Evolutionary conservation across 2,113 vertebrate genomes (phyloP).

Genomic region (Lanius ludovicianus): DNA sequence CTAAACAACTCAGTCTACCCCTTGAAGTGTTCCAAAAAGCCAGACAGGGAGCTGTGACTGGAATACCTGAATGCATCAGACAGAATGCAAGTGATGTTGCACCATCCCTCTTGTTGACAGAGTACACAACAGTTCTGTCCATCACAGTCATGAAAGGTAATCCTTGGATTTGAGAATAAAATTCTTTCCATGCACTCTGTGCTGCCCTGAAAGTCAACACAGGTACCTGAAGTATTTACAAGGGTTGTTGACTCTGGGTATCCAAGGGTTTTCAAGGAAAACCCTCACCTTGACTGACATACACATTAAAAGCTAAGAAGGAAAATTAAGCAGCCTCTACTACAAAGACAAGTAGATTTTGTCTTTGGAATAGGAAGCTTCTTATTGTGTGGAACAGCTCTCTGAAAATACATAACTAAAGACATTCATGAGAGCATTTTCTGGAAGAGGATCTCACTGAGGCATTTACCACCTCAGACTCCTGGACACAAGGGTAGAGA

Average conservation of each 20-base stretch:
- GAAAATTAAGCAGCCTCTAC: background rate
- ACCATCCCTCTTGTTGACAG: background rate
- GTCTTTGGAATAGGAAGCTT: background rate
- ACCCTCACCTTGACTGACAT: background rate
- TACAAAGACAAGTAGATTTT: background rate
- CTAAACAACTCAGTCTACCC: background rate
- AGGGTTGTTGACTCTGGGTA: background rate
- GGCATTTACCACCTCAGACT: background rate
- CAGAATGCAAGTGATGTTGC: background rate
- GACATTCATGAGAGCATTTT: background rate
- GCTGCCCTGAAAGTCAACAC: background rate
- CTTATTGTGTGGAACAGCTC: background rate
- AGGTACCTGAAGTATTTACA: background rate
- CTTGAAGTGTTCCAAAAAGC: background rate
- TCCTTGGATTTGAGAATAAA: background rate
- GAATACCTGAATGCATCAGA: background rate
- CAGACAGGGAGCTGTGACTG: background rate
- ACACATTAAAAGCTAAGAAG: background rate
- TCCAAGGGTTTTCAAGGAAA: background rate
- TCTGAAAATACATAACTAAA: rapidly evolving
- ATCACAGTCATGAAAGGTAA: background rate
- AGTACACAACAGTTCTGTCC: background rate
- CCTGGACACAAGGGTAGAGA: rapidly evolving
- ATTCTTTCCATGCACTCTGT: background rate
- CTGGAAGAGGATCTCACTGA: background rate